Percentiles rank a stretch among this genome's conserved stretches.
These are phyloP conservation scores for Scyliorhinus canicula DNA, from an alignment of 2,797 vertebrate species.

Conservation along the genomic window DNA sequence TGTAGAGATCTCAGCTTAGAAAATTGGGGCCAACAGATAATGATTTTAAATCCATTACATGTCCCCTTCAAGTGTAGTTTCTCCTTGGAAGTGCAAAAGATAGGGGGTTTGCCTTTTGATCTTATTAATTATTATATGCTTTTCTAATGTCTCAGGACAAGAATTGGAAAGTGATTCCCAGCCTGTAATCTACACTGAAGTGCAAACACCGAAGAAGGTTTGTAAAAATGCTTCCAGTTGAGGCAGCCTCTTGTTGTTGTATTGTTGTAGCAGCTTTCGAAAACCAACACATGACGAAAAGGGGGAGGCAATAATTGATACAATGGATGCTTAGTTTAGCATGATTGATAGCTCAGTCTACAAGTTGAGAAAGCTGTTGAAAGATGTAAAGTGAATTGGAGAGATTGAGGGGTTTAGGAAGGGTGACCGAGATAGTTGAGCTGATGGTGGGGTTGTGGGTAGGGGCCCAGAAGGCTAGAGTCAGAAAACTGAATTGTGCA, in stretches of 20 bases:
- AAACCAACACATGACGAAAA: neutral
- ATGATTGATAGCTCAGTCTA: neutral
- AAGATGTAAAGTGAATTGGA: neutral
- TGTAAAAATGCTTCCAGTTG: neutral
- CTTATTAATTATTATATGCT: neutral
- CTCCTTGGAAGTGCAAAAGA: neutral
- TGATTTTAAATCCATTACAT: neutral
- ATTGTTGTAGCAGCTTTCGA: neutral
- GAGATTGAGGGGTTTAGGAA: neutral
- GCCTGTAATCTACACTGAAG: slow-evolving; percentile 32
- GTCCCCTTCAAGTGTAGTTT: neutral
- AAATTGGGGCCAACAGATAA: neutral
- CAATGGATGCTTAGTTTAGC: neutral
- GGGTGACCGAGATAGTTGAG: neutral
- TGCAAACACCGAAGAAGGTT: slow-evolving; percentile 13
- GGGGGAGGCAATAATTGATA: neutral
- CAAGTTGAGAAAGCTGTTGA: neutral
- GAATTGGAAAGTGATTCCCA: slow-evolving; percentile 24
- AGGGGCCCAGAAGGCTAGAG: neutral
- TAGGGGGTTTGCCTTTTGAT: neutral
- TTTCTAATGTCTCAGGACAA: neutral
- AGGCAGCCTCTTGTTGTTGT: neutral
- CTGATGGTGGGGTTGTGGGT: neutral
- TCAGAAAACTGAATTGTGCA: neutral
- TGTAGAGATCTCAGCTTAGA: neutral